Conservation (phyloP, 2,113 vertebrate genomes). For the Ctenomys sociabilis region DNA sequence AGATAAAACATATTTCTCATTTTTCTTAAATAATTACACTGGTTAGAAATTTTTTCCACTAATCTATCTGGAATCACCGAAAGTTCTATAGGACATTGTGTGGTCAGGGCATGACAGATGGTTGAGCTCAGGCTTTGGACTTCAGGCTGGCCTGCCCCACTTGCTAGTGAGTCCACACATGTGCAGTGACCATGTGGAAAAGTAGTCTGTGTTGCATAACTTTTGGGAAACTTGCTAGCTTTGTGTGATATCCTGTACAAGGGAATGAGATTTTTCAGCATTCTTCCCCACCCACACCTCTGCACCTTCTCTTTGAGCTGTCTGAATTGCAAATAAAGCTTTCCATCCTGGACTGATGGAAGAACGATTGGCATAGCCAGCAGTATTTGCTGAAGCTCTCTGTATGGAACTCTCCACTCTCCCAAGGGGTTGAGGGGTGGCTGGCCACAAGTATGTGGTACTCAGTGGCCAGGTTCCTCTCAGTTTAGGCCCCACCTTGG, state of each 20-base stretch:
- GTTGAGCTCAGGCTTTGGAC: not conserved
- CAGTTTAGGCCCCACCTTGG: not conserved
- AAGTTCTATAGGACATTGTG: not conserved
- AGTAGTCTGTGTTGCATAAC: not conserved
- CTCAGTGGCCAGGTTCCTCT: not conserved
- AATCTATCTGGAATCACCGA: not conserved
- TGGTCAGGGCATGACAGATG: not conserved
- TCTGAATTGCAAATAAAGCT: not conserved
- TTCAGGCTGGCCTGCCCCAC: not conserved
- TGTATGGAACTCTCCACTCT: not conserved
- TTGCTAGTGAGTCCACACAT: not conserved
- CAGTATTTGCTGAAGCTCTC: not conserved
- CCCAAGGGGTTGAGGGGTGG: not conserved
- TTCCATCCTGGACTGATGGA: not conserved
- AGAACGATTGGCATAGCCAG: not conserved
- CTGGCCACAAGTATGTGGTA: not conserved
- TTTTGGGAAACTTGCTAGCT: not conserved
- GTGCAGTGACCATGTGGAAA: not conserved
- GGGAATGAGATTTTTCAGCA: not conserved
- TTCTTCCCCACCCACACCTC: not conserved
- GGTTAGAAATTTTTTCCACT: constrained; percentile 7
- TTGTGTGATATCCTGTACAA: not conserved
- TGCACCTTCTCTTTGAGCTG: not conserved
- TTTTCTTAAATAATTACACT: not conserved
- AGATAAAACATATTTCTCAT: not conserved